Conservation (phyloP, 2,113 vertebrate species). For the Noctilio leporinus region DNA sequence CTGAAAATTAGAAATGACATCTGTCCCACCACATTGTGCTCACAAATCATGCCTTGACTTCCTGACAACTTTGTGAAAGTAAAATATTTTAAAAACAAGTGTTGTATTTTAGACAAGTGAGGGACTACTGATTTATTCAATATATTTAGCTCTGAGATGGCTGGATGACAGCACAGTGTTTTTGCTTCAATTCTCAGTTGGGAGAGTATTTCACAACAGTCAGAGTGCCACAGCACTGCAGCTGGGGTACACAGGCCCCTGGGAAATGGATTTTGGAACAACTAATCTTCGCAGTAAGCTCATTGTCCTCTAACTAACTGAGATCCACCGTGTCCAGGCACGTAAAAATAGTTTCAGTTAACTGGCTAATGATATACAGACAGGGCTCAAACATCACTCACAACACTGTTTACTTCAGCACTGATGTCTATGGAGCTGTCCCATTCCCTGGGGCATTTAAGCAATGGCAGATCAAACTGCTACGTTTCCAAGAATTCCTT, state of each 20-base stretch:
- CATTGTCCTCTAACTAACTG: constrained; percentile 11
- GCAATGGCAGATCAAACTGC: not conserved
- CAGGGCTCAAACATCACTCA: not conserved
- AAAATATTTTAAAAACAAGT: constrained; percentile 38
- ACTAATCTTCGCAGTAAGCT: constrained; percentile 27
- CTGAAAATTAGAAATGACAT: not conserved
- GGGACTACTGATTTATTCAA: constrained; percentile 27
- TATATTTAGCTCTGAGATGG: constrained; percentile 23
- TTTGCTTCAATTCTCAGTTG: constrained; percentile 47
- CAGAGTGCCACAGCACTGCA: not conserved
- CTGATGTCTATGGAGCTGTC: not conserved
- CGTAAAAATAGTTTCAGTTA: not conserved
- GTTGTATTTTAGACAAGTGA: not conserved
- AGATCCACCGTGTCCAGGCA: not conserved
- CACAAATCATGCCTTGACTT: not conserved
- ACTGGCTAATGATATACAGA: not conserved
- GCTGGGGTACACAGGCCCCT: not conserved
- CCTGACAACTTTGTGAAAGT: not conserved
- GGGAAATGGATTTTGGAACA: constrained; percentile 45
- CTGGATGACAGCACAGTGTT: not conserved
- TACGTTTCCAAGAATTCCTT: not conserved
- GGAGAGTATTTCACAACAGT: constrained; percentile 43
- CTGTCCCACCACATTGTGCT: not conserved
- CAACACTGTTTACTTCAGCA: not conserved
- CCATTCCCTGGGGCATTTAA: not conserved